Conservation (phyloP, 1,140 invertebrate genomes). For the Ceratina japonica region DNA sequence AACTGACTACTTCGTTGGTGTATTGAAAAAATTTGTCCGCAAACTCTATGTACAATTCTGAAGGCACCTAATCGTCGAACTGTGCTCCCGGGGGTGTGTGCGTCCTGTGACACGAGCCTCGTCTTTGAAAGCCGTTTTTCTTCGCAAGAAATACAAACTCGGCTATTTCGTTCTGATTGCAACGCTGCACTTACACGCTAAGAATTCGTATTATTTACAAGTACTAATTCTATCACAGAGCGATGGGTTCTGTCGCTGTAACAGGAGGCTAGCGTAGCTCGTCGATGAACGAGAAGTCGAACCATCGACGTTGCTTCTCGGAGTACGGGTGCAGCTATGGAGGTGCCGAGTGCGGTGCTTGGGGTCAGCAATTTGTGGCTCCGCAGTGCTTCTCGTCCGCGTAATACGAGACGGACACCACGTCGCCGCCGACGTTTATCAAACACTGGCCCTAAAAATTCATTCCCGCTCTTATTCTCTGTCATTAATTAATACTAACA, state of each 20-base stretch:
- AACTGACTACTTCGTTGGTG: background rate
- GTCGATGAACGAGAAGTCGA: constrained; percentile 26
- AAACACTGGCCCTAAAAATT: constrained; percentile 91
- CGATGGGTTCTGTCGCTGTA: background rate
- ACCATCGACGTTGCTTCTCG: constrained; percentile 17
- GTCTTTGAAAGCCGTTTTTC: background rate
- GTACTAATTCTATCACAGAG: constrained; percentile 37
- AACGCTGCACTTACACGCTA: constrained; percentile 8
- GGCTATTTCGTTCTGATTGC: too few relatives aligned
- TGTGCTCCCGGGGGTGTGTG: background rate
- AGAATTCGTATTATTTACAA: constrained; percentile 37
- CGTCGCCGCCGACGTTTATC: constrained; percentile 96
- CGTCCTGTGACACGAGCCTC: constrained; percentile 2
- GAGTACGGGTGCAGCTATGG: constrained; percentile 63
- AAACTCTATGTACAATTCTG: constrained; percentile 27
- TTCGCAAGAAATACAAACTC: too few relatives aligned
- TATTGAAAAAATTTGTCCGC: background rate
- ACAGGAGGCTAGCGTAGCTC: background rate
- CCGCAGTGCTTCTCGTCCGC: constrained; percentile 71
- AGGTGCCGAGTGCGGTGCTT: constrained; percentile 76
- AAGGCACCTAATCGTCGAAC: constrained; percentile 38
- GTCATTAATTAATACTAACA: background rate
- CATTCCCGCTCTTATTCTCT: background rate
- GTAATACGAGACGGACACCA: constrained; percentile 86
- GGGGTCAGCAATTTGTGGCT: constrained; percentile 74